These are phyloP conservation scores for Varecia variegata DNA, from an alignment of 2,797 vertebrate genomes.

Conservation along the genomic window DNA sequence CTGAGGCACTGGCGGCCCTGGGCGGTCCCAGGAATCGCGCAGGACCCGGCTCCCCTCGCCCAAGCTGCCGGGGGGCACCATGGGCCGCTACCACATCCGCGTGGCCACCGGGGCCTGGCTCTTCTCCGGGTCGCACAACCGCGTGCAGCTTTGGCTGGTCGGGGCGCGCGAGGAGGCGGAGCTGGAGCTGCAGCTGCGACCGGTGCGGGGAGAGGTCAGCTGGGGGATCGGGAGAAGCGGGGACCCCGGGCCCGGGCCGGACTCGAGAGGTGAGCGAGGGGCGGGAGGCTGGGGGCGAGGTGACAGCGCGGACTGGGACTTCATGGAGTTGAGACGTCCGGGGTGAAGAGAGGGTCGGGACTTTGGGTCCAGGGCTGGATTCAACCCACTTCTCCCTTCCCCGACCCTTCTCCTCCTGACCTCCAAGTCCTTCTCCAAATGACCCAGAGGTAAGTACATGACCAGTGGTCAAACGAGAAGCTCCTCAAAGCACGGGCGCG, in stretches of 20 bases:
- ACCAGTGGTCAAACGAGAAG: not conserved
- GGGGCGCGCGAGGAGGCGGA: slow-evolving; percentile 85
- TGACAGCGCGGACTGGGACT: not conserved
- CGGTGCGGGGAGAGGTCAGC: slow-evolving; percentile 85
- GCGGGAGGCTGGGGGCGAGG: not conserved
- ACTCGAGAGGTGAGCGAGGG: not conserved
- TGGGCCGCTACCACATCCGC: slow-evolving; percentile 85
- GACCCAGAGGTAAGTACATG: not conserved
- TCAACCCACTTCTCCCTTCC: not conserved
- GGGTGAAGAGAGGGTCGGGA: not conserved
- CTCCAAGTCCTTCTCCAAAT: not conserved
- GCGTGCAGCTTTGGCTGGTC: slow-evolving; percentile 87
- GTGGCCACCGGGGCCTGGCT: slow-evolving; percentile 87
- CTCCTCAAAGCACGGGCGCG: not conserved
- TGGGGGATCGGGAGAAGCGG: slow-evolving; percentile 67
- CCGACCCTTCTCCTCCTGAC: not conserved
- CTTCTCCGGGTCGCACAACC: slow-evolving; percentile 88
- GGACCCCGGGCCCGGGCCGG: not conserved
- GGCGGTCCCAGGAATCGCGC: slow-evolving; percentile 56
- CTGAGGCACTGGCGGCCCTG: not conserved
- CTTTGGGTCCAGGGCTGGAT: not conserved
- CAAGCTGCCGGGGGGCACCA: slow-evolving; percentile 54
- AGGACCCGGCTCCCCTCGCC: not conserved
- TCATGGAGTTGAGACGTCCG: not conserved
- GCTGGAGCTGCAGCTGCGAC: slow-evolving; percentile 85